phyloP scores from a whole-genome alignment of 2,797 vertebrate species.

The Huso huso region DNA sequence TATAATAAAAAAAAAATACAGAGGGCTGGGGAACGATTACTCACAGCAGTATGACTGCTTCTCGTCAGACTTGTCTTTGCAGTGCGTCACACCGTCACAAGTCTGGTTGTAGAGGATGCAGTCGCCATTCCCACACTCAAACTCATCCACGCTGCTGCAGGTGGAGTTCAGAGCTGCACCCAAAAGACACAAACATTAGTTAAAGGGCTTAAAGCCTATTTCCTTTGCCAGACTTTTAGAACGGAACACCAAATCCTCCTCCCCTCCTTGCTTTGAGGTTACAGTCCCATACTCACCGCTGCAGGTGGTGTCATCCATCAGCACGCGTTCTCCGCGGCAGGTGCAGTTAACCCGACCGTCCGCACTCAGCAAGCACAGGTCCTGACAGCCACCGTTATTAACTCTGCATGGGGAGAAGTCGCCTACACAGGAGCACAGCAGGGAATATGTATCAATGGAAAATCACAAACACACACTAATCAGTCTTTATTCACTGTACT shows the following conservation, averaged over 20 bases:
- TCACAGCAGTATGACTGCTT: conserved; percentile 95
- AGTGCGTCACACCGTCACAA: conserved; percentile 83
- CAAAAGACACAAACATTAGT: neutral
- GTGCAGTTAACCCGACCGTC: conserved; percentile 88
- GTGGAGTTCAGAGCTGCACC: conserved; percentile 74
- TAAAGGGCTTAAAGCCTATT: too few relatives aligned
- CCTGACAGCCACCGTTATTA: conserved; percentile 88
- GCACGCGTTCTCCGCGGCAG: conserved; percentile 79
- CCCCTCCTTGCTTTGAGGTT: neutral
- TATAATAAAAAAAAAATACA: too few relatives aligned
- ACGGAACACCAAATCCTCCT: neutral
- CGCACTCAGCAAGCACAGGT: conserved; percentile 83
- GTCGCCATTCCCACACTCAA: conserved; percentile 90
- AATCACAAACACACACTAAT: too few relatives aligned
- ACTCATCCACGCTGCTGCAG: conserved; percentile 78
- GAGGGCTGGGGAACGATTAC: conserved; percentile 23
- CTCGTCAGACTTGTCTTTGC: conserved; percentile 97
- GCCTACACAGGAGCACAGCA: conserved; percentile 41
- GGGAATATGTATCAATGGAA: too few relatives aligned
- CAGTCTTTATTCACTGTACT: too few relatives aligned
- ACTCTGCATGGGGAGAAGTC: conserved; percentile 82
- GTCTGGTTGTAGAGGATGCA: conserved; percentile 93
- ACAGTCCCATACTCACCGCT: conserved; percentile 57
- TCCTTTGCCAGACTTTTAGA: neutral
- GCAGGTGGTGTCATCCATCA: conserved; percentile 84